Conservation (phyloP, 2,113 vertebrate species). For the Vanacampus margaritifer region DNA sequence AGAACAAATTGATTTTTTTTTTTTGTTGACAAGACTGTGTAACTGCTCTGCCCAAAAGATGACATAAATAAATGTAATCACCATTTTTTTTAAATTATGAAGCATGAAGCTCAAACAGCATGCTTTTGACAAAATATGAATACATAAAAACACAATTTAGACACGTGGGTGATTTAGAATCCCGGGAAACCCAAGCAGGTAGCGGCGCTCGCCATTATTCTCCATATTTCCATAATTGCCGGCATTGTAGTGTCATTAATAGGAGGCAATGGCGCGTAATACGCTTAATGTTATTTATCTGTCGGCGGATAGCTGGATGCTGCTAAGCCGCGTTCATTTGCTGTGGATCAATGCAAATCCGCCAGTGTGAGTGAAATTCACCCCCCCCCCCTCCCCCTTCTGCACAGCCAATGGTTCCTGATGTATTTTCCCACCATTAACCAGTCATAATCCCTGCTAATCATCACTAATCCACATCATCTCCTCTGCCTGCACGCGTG, state of each 20-base stretch:
- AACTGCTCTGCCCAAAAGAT: too few species aligned
- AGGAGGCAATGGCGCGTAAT: slow-evolving; percentile 73
- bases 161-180: not conserved
- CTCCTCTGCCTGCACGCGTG: slow-evolving; percentile 60
- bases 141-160: not conserved
- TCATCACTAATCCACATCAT: slow-evolving; percentile 80
- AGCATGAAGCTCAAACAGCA: not conserved
- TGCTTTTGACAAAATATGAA: not conserved
- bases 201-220: slow-evolving; percentile 25
- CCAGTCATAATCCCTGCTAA: slow-evolving; percentile 80
- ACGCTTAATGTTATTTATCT: slow-evolving; percentile 81
- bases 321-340: slow-evolving; percentile 82
- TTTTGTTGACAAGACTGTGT: too few species aligned
- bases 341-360: slow-evolving; percentile 82
- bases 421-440: slow-evolving; percentile 82
- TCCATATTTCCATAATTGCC: slow-evolving; percentile 74
- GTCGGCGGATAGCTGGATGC: slow-evolving; percentile 78
- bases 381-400: slow-evolving; percentile 47
- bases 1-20: too few species aligned
- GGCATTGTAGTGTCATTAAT: slow-evolving; percentile 76
- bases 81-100: not conserved
- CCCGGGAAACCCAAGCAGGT: not conserved
- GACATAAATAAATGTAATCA: too few species aligned
- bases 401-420: slow-evolving; percentile 69
- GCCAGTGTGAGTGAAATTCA: slow-evolving; percentile 68